Percentiles rank a stretch among this genome's conserved stretches.
Conservation (phyloP, 2,888 invertebrate genomes). For the Celastrina argiolus region DNA sequence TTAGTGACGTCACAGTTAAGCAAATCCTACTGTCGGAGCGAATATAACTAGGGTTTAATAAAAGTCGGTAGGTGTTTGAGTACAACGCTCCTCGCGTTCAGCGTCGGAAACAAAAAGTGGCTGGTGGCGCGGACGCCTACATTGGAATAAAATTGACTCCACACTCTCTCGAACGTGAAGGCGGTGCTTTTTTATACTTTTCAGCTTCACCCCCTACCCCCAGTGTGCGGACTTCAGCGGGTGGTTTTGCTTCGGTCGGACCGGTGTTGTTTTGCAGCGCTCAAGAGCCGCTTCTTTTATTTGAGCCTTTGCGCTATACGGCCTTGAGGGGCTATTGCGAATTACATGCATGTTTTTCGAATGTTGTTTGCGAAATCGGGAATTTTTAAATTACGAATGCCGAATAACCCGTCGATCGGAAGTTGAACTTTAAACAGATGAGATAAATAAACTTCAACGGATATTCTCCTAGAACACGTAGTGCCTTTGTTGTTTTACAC, state of each 20-base stretch:
- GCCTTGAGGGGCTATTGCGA: constrained; percentile 69
- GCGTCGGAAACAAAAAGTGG: constrained; percentile 75
- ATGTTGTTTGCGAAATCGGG: constrained; percentile 69
- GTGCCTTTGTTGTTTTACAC: neutral
- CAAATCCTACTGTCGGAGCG: constrained; percentile 40
- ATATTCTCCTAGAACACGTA: constrained; percentile 4
- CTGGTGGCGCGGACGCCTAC: constrained; percentile 74
- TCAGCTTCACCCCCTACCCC: constrained; percentile 42
- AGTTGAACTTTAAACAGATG: constrained; percentile 38
- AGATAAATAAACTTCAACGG: constrained; percentile 27
- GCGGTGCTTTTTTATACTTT: constrained; percentile 70
- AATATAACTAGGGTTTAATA: constrained; percentile 61
- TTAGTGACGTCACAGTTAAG: constrained; percentile 33
- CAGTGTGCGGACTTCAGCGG: constrained; percentile 67
- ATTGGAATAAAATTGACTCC: constrained; percentile 79
- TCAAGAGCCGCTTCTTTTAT: constrained; percentile 76
- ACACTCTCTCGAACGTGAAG: constrained; percentile 77
- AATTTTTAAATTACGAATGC: constrained; percentile 74
- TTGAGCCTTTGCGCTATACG: constrained; percentile 70
- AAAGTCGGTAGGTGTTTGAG: constrained; percentile 75
- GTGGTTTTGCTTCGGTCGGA: constrained; percentile 76
- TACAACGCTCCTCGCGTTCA: constrained; percentile 73
- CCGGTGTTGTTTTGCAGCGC: constrained; percentile 75
- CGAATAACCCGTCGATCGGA: constrained; percentile 53
- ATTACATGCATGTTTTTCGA: constrained; percentile 68